Percentiles rank a stretch among this genome's conserved stretches.
Evolutionary conservation across 2,113 vertebrate genomes (phyloP).

Genomic region (Hemichromis elongatus): DNA sequence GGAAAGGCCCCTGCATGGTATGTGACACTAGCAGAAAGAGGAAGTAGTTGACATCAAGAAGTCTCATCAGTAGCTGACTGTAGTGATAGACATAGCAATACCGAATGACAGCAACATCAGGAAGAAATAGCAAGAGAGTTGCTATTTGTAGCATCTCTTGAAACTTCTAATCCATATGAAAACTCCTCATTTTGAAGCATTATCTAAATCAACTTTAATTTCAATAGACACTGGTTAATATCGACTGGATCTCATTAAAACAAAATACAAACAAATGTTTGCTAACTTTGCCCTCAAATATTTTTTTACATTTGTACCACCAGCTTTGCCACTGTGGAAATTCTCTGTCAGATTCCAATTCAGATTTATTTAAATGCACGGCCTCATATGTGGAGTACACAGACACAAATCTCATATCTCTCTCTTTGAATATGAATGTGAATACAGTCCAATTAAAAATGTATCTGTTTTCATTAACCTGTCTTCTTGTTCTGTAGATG

Average conservation of each 20-base stretch:
- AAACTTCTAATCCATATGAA: not conserved
- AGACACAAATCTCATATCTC: too few relatives aligned
- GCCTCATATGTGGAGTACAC: not conserved
- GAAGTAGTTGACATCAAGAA: too few relatives aligned
- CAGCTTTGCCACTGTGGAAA: not conserved
- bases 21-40: too few relatives aligned
- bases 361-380: not conserved
- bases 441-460: not conserved
- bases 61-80: too few relatives aligned
- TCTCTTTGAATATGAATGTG: not conserved
- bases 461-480: not conserved
- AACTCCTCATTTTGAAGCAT: not conserved
- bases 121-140: too few relatives aligned
- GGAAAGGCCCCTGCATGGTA: too few relatives aligned
- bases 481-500: constrained; percentile 50
- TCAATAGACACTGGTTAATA: not conserved
- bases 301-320: not conserved
- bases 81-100: too few relatives aligned
- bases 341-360: rapidly evolving
- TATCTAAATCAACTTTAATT: not conserved
- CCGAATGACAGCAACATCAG: too few relatives aligned
- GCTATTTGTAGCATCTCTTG: not conserved
- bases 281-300: not conserved
- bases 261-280: rapidly evolving
- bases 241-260: not conserved